These are phyloP conservation scores for Chromoteleia sp. DNA, from an alignment of 2,888 invertebrate genomes.

Conservation along the genomic window DNA sequence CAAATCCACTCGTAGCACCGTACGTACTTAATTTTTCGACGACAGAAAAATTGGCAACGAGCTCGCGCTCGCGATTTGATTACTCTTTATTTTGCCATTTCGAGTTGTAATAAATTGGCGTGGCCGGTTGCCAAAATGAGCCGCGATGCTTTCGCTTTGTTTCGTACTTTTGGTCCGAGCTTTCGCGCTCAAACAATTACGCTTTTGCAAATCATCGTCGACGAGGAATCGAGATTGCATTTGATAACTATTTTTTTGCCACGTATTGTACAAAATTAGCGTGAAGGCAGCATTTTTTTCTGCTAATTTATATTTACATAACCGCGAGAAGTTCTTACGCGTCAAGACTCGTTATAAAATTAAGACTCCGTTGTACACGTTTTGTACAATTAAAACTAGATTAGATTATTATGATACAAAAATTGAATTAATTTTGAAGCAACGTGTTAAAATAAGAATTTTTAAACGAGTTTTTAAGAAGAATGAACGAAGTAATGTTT, in stretches of 20 bases:
- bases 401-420: too few species aligned
- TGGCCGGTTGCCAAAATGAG: constrained; percentile 22
- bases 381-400: too few species aligned
- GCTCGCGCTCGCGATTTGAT: neutral
- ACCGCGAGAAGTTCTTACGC: constrained; percentile 1
- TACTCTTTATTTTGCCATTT: constrained; percentile 25
- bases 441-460: too few species aligned
- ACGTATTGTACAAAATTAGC: neutral
- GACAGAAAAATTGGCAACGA: constrained; percentile 12
- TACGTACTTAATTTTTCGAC: constrained; percentile 8
- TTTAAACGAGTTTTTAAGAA: too few species aligned
- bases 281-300: constrained; percentile 4
- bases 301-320: neutral
- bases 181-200: constrained; percentile 13
- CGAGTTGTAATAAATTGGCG: neutral
- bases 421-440: too few species aligned
- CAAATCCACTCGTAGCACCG: neutral
- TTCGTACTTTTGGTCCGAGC: neutral
- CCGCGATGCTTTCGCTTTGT: constrained; percentile 2
- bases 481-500: too few species aligned
- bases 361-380: too few species aligned
- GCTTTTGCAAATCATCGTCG: constrained; percentile 9
- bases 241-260: constrained; percentile 12
- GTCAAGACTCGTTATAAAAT: too few species aligned
- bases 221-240: constrained; percentile 3